Evolutionary conservation across 2,888 invertebrate genomes (phyloP).

Genomic region (Dicranocentrus wangi): DNA sequence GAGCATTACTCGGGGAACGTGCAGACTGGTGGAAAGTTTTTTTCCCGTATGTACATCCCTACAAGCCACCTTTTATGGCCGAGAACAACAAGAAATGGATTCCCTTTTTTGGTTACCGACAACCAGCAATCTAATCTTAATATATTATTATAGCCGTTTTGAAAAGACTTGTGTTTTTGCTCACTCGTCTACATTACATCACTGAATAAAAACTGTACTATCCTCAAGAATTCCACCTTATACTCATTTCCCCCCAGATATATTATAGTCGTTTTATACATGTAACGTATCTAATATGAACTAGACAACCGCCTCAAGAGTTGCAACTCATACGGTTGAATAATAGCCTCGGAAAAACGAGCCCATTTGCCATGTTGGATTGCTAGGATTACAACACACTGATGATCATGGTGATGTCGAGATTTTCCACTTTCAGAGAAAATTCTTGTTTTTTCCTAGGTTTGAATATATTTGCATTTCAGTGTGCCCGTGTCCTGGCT

Average conservation of each 20-base stretch:
- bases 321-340: slow-evolving; percentile 49
- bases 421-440: slow-evolving; percentile 27
- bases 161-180: slow-evolving; percentile 9
- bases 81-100: background rate
- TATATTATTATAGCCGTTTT: slow-evolving; percentile 31
- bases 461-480: slow-evolving; percentile 40
- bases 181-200: slow-evolving; percentile 15
- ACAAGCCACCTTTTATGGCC: no score
- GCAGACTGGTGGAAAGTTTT: background rate
- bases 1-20: no score
- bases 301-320: slow-evolving; percentile 14
- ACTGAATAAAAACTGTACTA: slow-evolving; percentile 27
- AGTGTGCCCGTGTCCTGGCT: background rate
- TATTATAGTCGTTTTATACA: no score
- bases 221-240: no score
- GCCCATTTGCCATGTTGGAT: slow-evolving; percentile 50
- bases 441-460: background rate
- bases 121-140: slow-evolving; percentile 46
- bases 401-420: slow-evolving; percentile 44
- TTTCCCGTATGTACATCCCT: no score
- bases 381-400: slow-evolving; percentile 44
- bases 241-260: no score
- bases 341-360: slow-evolving; percentile 50
- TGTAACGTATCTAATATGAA: background rate
- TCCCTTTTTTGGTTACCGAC: slow-evolving; percentile 10